phyloP scores from a whole-genome alignment of 2,113 vertebrate genomes.

The Pedetes capensis region DNA sequence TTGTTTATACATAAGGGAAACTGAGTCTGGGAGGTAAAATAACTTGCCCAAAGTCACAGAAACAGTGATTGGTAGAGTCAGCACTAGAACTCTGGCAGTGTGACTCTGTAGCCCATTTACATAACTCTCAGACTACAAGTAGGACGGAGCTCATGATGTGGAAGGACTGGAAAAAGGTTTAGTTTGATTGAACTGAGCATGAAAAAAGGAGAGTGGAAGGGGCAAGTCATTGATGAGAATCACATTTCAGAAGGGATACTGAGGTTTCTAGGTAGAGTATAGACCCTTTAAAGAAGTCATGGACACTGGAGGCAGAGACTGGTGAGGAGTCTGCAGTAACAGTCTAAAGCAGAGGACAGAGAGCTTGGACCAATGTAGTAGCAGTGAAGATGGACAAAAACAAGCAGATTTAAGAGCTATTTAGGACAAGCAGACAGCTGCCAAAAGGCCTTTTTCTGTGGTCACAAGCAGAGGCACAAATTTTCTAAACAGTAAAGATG shows the following conservation, averaged over 20 bases:
- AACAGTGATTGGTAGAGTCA: background rate
- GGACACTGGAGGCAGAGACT: background rate
- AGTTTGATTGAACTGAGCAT: background rate
- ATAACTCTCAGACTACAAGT: background rate
- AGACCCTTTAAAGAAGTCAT: background rate
- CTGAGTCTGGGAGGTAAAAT: background rate
- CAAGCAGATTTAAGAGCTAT: background rate
- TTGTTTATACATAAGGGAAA: background rate
- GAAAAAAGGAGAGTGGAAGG: too few relatives aligned
- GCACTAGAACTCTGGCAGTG: background rate
- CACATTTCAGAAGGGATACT: background rate
- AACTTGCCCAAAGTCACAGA: background rate
- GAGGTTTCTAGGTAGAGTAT: background rate
- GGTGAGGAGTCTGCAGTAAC: background rate
- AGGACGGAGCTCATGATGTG: background rate
- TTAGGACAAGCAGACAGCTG: background rate
- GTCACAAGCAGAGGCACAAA: constrained; percentile 11
- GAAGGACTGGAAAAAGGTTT: background rate
- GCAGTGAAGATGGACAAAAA: background rate
- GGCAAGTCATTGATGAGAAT: background rate
- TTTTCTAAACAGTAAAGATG: background rate
- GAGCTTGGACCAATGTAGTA: background rate
- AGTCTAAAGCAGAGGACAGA: background rate
- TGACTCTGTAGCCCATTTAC: background rate
- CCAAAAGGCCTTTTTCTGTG: background rate